A percentile compares a stretch with the other conserved stretches of the same genome.
Evolutionary conservation across 35 echinoderm and acorn worm species (phyloP).

Genomic region (Diadema setosum): DNA sequence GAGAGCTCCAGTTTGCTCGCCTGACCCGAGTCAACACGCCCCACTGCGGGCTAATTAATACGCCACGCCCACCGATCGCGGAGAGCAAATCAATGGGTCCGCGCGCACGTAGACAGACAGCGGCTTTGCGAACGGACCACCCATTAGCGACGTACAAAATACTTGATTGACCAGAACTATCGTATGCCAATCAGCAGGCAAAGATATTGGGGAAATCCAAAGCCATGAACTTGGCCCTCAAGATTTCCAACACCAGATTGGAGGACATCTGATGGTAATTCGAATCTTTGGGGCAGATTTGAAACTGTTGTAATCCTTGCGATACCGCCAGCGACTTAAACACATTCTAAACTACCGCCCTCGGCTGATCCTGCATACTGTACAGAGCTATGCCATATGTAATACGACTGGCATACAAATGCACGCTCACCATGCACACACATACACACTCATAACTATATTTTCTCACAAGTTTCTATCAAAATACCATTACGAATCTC

Average conservation of each 20-base stretch:
- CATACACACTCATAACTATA: not conserved
- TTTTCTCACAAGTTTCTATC: not conserved
- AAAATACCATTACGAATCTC: not conserved
- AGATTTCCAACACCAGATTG: not conserved
- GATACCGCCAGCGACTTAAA: not conserved
- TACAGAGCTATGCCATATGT: too few species aligned
- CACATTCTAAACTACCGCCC: not conserved
- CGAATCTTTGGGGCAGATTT: not conserved
- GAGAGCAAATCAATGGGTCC: constrained; percentile 25
- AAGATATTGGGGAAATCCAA: not conserved
- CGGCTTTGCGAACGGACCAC: not conserved
- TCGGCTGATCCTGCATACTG: not conserved
- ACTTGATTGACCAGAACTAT: not conserved
- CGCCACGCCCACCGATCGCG: constrained; percentile 41
- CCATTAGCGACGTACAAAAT: constrained; percentile 3
- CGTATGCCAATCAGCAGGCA: constrained; percentile 4
- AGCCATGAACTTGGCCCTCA: constrained; percentile 8
- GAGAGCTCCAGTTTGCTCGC: not conserved
- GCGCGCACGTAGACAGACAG: not conserved
- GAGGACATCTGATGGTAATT: not conserved
- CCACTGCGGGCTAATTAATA: constrained; percentile 59
- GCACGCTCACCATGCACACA: not conserved
- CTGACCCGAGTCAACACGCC: constrained; percentile 40
- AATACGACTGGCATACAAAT: too few species aligned
- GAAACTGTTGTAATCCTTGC: not conserved